Evolutionary conservation across 2,797 vertebrate species (phyloP), one percentile per base, ranked within the genome.

Genomic region (Xenops minutus): DNA sequence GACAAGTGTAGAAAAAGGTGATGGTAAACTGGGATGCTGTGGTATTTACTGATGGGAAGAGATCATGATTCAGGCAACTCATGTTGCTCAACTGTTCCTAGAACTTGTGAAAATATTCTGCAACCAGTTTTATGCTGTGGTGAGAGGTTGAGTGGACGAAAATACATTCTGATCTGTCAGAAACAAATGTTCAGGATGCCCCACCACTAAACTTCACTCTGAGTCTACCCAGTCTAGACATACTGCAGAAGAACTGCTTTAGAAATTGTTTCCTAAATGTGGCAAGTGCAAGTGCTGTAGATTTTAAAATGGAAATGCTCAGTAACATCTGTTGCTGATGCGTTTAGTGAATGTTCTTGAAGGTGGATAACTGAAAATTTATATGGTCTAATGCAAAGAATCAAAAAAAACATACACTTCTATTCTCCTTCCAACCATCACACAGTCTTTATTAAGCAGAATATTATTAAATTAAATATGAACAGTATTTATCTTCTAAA

Each of bases 381-480:
- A 43, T 5, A 27, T 4, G 19, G 41, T 48, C 34, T 48, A 32
- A 62, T 58, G 55, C 54, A 87, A 92, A 90, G 91, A 93, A 96
- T 48, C 64, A 73, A 44, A 93, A 81, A 85, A 96, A 85, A 89
- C 84, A n/a, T 41, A 77, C 80, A 93, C 80, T 90, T 81, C 58
- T 92, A 8, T 71, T 93, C 63, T 94, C 67, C 81, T 97, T 93
- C 64, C 91, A 96, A 80, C 75, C 56, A 88, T 72, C 58, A 12
- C 41, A n/a, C 76, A 93, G 34, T 96, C 90, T 97, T 97, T 97
- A 97, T 97, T 98, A 93, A 96, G 89, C 76, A 93, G 86, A 94
- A 91, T 44, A 44, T 44, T 95, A 96, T 88, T 90, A 88, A 96
- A 93, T 93, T 95, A 92, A 94, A 96, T 91, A 74, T 82, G 77